Base-by-base conservation (phyloP, 2,113 vertebrate genomes). In the Myxocyprinus asiaticus region DNA sequence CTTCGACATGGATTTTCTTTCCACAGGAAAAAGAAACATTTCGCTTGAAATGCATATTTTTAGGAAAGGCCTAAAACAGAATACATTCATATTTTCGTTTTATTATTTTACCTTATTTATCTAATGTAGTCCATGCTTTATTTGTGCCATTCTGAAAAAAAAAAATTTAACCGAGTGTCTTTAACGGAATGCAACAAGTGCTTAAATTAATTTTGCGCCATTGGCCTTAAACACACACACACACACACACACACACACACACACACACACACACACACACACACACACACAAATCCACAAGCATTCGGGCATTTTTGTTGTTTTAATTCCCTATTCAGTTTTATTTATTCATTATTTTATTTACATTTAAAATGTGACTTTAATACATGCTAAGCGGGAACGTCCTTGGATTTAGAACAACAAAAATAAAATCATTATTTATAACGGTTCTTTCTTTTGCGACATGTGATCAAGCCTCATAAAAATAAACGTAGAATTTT, bases 181-280 rank as follows among this genome's bases (percentile, higher is more conserved):
- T 12, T 56, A 70, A 51, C 9, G 14, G 15, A 74, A 63, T 17
- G 71, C 58, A 74, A 74, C 71, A 74, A 74, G 71, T 62, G 71
- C 22, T 33, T 33, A 33, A 33, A 33, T 33, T 33, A 33, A 33
- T 33, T 33, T 33, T 33, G 22, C 22, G 22, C 22, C 22, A 33
- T 33, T 33, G 22, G 22, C 22, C 22, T 33, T 33, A 33, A 33
- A 33, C 22, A 33, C 22, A n/a, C n/a, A n/a, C n/a, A n/a, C n/a
- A n/a, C n/a, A n/a, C n/a, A n/a, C n/a, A n/a, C n/a, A n/a, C n/a
- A n/a, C n/a, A n/a, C n/a, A n/a, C n/a, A n/a, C n/a, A n/a, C n/a
- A n/a, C n/a, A n/a, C n/a, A n/a, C n/a, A n/a, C n/a, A n/a, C n/a
- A n/a, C n/a, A n/a, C n/a, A n/a, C n/a, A n/a, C n/a, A n/a, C n/a